phyloP scores from a whole-genome alignment of 2,113 vertebrate species.

The Nerophis ophidion region DNA sequence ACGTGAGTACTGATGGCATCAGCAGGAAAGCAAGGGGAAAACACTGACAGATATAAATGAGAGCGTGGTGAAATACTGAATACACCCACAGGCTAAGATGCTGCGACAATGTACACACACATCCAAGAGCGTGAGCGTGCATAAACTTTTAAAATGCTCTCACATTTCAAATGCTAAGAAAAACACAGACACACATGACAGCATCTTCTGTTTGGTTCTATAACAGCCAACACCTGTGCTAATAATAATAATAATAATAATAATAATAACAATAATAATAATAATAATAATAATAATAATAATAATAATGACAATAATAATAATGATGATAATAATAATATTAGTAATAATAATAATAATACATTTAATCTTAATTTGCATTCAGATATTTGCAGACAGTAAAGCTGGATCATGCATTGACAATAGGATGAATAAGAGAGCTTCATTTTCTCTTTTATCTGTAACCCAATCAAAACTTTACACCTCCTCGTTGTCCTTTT shows the following conservation, averaged over 20 bases:
- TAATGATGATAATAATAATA: slow-evolving; percentile 22
- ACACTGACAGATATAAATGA: slow-evolving; percentile 61
- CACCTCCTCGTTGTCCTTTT: neutral
- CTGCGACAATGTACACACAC: slow-evolving; percentile 28
- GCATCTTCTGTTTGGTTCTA: neutral
- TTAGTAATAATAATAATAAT: too few species aligned
- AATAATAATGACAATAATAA: slow-evolving; percentile 25
- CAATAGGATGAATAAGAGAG: neutral
- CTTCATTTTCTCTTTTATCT: neutral
- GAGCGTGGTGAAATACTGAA: slow-evolving; percentile 37
- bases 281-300: too few species aligned
- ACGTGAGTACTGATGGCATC: slow-evolving; percentile 63
- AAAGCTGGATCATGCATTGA: neutral
- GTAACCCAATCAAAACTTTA: neutral
- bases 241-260: slow-evolving; percentile 23
- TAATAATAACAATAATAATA: too few species aligned
- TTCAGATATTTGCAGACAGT: neutral
- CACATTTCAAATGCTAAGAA: neutral
- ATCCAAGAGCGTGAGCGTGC: slow-evolving; percentile 11
- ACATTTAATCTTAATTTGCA: neutral
- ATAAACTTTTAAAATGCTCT: slow-evolving; percentile 6
- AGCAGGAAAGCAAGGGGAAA: slow-evolving; percentile 55
- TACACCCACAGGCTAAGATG: slow-evolving; percentile 45
- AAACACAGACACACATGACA: slow-evolving; percentile 2
- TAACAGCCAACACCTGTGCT: slow-evolving; percentile 22